Conservation (phyloP, 2,888 invertebrate genomes). For the Brachyptera risi region DNA sequence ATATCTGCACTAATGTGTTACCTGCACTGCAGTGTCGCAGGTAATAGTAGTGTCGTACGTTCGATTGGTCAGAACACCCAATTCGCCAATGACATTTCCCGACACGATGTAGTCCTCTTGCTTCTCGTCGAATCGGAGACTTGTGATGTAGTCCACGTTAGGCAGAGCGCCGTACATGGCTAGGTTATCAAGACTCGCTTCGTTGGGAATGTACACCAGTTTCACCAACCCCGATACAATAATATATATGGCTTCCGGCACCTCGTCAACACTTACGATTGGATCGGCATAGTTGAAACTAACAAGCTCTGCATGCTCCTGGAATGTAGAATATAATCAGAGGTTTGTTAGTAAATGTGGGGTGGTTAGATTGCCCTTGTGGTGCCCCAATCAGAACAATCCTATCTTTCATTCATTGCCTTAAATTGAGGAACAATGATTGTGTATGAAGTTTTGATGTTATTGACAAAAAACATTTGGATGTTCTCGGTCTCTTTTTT, state of each 20-base stretch:
- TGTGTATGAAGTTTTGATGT: too few species aligned
- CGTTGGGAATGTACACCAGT: constrained; percentile 4
- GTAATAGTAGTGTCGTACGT: constrained; percentile 54
- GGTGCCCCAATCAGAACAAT: too few species aligned
- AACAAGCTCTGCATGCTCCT: not conserved
- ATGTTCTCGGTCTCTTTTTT: too few species aligned
- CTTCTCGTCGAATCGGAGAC: constrained; percentile 48
- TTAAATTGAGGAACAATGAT: too few species aligned
- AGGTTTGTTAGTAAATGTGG: too few species aligned
- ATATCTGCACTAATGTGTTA: too few species aligned
- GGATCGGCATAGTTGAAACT: not conserved
- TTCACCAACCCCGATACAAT: constrained; percentile 13
- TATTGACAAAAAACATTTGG: too few species aligned
- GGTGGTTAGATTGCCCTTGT: too few species aligned
- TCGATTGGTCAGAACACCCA: constrained; percentile 55
- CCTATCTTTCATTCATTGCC: too few species aligned
- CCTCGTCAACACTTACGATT: not conserved
- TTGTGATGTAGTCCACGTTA: constrained; percentile 52
- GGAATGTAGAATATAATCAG: too few species aligned
- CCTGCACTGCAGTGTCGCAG: constrained; percentile 57
- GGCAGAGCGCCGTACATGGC: constrained; percentile 51
- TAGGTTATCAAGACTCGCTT: constrained; percentile 39
- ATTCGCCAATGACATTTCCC: constrained; percentile 58
- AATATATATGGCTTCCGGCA: not conserved
- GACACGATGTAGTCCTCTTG: constrained; percentile 55